Evolutionary conservation across 2,113 vertebrate genomes (phyloP), one percentile per base, ranked within the genome.

Genomic region (Forbesichthys papilliferus): DNA sequence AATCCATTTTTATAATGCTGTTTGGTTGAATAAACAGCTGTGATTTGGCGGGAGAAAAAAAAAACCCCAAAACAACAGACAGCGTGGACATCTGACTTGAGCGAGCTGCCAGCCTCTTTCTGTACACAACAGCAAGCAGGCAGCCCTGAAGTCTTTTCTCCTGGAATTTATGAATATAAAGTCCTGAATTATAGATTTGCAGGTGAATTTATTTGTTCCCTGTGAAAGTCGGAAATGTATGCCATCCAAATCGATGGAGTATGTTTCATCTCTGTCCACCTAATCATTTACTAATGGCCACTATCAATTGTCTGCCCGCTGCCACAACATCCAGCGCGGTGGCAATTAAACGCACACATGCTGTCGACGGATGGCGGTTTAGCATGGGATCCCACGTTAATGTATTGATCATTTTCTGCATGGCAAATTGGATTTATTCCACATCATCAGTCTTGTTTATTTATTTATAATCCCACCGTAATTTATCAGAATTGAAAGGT

Each of bases 241-340:
- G 82, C 85, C 81, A 46, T 86, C 78, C 83, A 78, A 88, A 93
- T 93, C 92, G 84, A 93, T 93, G 90, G 71, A 60, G 78, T 82
- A 84, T 87, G 91, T 90, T 92, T 92, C 90, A 90, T 93, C 90
- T 87, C 89, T 91, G 90, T 92, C 91, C 79, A 85, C 81, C 88
- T 92, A 93, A 93, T 92, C 90, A 92, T 93, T 91, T 79, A 86
- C 90, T 93, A 93, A 93, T 93, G 90, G 90, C 90, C 74, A 87
- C 88, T 91, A 93, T 93, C 93, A 93, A 92, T 93, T 93, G 88
- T 89, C 75, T 78, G 87, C 85, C 82, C 73, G 76, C 75, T 65
- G 88, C 80, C 75, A 77, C 78, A 66, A 71, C 85, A 87, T 83
- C 74, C 80, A 79, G 78, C 83, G 68, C 70, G 79, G 68, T 77